A percentile compares a stretch with the other conserved stretches of the same genome.
Conservation (phyloP, 2,113 vertebrate genomes). For the Apus apus region DNA sequence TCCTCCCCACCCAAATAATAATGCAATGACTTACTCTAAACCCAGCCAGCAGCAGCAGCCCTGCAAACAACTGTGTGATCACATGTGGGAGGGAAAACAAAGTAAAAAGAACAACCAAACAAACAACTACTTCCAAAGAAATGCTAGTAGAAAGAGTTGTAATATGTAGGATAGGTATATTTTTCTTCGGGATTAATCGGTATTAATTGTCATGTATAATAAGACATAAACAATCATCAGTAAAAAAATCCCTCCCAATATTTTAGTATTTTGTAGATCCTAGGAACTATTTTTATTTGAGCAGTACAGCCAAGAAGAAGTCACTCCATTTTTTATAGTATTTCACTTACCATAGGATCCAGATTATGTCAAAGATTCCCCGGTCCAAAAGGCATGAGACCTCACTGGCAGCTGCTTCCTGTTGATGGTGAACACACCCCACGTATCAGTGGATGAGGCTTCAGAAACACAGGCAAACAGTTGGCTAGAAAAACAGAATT, state of each 20-base stretch:
- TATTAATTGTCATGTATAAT: not conserved
- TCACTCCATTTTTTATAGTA: not conserved
- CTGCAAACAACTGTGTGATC: slow-evolving; percentile 8
- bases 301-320: not conserved
- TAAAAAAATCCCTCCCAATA: not conserved
- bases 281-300: not conserved
- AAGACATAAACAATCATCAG: not conserved
- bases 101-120: not conserved
- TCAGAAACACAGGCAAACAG: not conserved
- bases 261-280: not conserved
- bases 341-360: not conserved
- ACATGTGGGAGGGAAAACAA: not conserved
- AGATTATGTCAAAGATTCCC: not conserved
- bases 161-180: not conserved
- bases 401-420: not conserved
- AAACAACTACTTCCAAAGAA: not conserved
- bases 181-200: not conserved
- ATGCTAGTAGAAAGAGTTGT: not conserved
- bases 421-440: not conserved
- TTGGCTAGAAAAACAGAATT: slow-evolving; percentile 7
- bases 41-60: not conserved
- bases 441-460: not conserved
- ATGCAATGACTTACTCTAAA: not conserved
- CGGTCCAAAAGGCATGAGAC: not conserved
- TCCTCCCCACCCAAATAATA: slow-evolving; percentile 6